Evolutionary conservation across 2,888 invertebrate genomes (phyloP).

Genomic region (Cecidostiba fungosa): DNA sequence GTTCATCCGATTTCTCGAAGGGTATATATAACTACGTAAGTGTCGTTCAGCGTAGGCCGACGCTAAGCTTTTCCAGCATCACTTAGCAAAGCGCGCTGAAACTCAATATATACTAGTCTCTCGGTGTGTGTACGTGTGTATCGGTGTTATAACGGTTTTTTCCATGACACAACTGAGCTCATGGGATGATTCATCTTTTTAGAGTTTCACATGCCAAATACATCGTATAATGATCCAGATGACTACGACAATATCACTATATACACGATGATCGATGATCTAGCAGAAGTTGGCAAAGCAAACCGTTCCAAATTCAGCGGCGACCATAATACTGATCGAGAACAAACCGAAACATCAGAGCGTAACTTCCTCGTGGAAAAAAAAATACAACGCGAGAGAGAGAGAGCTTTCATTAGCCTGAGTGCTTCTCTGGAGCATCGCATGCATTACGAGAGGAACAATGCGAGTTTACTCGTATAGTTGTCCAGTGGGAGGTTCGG

Average conservation of each 20-base stretch:
- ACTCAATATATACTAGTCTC: neutral
- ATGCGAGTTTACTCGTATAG: neutral
- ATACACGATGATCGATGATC: too few species aligned
- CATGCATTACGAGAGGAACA: neutral
- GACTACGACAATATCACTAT: too few species aligned
- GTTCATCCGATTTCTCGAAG: neutral
- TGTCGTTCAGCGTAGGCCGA: constrained; percentile 6
- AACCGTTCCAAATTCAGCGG: too few species aligned
- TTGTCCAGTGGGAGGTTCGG: neutral
- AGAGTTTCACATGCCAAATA: neutral
- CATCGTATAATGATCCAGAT: too few species aligned
- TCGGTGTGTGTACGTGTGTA: neutral
- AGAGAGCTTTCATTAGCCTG: neutral
- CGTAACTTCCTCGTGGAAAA: neutral
- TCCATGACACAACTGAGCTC: neutral
- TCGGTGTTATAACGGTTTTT: neutral
- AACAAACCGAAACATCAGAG: too few species aligned
- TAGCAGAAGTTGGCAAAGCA: too few species aligned
- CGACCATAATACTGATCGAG: too few species aligned
- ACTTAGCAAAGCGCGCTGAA: constrained; percentile 14
- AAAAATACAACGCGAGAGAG: neutral
- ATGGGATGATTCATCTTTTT: neutral
- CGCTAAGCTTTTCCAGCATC: constrained; percentile 10
- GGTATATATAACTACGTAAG: neutral
- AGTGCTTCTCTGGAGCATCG: neutral